A percentile compares a stretch with the other conserved stretches of the same genome.
Evolutionary conservation across 1,140 invertebrate species (phyloP).

Genomic region (Ectropis grisescens): DNA sequence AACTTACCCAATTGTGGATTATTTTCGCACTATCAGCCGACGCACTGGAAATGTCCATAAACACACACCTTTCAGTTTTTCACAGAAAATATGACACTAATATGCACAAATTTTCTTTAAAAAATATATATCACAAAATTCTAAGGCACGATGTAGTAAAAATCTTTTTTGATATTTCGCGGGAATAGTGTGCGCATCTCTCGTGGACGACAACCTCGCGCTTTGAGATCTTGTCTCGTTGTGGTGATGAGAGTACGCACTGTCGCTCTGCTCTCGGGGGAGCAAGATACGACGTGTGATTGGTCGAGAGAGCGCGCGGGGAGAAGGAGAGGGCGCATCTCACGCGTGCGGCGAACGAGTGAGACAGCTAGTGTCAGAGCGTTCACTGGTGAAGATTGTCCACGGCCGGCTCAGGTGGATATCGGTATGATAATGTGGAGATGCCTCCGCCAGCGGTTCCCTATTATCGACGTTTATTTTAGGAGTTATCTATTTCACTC

Average conservation of each 20-base stretch:
- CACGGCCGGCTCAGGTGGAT: conserved; percentile 50
- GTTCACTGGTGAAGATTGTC: conserved; percentile 57
- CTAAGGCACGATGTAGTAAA: conserved; percentile 31
- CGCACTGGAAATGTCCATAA: conserved; percentile 43
- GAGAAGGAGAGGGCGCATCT: conserved; percentile 59
- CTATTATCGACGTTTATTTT: too few species aligned
- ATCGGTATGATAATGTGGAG: conserved; percentile 57
- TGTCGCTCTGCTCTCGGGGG: conserved; percentile 68
- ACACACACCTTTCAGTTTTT: conserved; percentile 40
- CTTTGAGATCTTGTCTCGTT: conserved; percentile 64
- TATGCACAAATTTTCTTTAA: conserved; percentile 46
- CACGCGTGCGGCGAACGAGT: conserved; percentile 32
- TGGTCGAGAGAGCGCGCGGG: conserved; percentile 58
- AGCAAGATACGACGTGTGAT: conserved; percentile 64
- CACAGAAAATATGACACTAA: conserved; percentile 49
- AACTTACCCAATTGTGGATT: conserved; percentile 67
- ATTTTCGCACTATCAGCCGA: conserved; percentile 55
- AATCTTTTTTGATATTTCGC: conserved; percentile 10
- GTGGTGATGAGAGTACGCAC: conserved; percentile 67
- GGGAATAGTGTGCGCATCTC: conserved; percentile 32
- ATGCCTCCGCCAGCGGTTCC: conserved; percentile 36
- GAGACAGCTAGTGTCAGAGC: conserved; percentile 43
- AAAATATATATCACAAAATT: conserved; percentile 24
- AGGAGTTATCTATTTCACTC: too few species aligned
- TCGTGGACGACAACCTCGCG: conserved; percentile 56